These are phyloP conservation scores for Stictocephala bisonia DNA, from an alignment of 2,888 invertebrate genomes.

Conservation along the genomic window DNA sequence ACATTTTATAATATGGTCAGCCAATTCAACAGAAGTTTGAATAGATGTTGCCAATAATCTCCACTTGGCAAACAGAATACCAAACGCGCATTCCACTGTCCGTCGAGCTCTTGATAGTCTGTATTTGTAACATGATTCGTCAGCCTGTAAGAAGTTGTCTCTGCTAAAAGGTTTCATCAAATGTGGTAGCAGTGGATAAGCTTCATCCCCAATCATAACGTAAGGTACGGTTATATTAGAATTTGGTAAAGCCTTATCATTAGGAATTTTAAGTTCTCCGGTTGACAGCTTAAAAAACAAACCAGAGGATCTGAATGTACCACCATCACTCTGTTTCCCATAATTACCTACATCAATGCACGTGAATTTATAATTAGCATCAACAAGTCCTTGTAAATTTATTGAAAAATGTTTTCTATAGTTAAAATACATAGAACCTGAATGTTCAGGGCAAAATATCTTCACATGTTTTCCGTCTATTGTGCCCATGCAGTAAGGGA, in stretches of 20 bases:
- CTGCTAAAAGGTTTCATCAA: constrained; percentile 23
- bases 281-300: constrained; percentile 6
- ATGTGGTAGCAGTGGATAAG: constrained; percentile 25
- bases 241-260: neutral
- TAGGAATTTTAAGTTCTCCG: neutral
- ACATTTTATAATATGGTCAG: constrained; percentile 46
- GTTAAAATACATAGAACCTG: constrained; percentile 41
- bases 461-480: constrained; percentile 42
- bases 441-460: constrained; percentile 24
- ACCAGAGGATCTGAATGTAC: constrained; percentile 49
- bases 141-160: constrained; percentile 6
- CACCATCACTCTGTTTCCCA: constrained; percentile 59
- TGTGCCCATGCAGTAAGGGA: constrained; percentile 10
- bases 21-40: constrained; percentile 35
- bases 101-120: constrained; percentile 35
- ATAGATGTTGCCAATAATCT: constrained; percentile 43
- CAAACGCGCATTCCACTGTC: constrained; percentile 45
- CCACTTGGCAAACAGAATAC: constrained; percentile 46
- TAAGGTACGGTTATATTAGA: constrained; percentile 10
- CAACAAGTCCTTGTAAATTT: constrained; percentile 37
- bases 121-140: constrained; percentile 28
- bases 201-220: constrained; percentile 42
- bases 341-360: constrained; percentile 56
- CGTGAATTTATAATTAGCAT: constrained; percentile 46
- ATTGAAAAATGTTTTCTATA: constrained; percentile 32